A percentile compares a stretch with the other conserved stretches of the same genome.
Evolutionary conservation across 2,113 vertebrate genomes (phyloP).

Genomic region (Loxodonta africana): DNA sequence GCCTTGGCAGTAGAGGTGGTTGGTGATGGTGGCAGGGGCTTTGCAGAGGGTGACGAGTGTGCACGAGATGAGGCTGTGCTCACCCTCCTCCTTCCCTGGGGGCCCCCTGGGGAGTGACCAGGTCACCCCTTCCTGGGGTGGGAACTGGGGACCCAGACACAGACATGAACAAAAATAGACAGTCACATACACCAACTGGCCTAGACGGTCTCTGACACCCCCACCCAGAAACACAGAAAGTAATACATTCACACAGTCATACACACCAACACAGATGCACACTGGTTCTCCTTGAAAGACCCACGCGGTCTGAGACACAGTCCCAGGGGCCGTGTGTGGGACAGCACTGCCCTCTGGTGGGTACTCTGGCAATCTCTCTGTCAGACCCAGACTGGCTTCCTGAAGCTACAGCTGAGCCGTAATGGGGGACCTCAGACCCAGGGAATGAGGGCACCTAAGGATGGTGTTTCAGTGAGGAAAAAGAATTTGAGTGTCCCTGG

Average conservation of each 20-base stretch:
- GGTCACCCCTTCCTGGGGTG: background rate
- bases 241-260: background rate
- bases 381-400: background rate
- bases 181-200: background rate
- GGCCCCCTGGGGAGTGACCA: background rate
- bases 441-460: background rate
- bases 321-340: background rate
- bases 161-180: background rate
- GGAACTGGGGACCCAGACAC: background rate
- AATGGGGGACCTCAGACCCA: background rate
- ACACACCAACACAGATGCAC: background rate
- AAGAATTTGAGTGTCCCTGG: background rate
- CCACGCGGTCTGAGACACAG: background rate
- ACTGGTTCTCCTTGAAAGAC: background rate
- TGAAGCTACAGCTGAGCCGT: background rate
- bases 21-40: background rate
- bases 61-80: background rate
- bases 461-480: background rate
- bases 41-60: background rate
- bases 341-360: slow-evolving; percentile 80
- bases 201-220: background rate
- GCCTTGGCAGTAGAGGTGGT: background rate
- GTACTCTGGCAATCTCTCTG: background rate
- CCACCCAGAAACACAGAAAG: background rate
- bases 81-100: background rate